Conservation (phyloP, 2,888 invertebrate genomes). For the Dryadula phaetusa region DNA sequence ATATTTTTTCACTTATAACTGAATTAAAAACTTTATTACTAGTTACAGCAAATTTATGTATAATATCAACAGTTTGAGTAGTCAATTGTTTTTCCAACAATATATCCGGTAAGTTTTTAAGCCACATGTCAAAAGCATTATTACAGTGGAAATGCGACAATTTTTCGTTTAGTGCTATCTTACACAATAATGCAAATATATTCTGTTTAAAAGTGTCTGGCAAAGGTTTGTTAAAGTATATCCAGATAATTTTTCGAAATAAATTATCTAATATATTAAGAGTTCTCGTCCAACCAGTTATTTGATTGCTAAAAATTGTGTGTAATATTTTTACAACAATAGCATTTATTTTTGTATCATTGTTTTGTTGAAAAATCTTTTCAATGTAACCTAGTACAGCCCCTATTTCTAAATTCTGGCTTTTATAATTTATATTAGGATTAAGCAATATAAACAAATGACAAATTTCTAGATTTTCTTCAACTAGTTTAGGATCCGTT, state of each 20-base stretch:
- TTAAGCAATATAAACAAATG: constrained; percentile 78
- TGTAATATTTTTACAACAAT: constrained; percentile 64
- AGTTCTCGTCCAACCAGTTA: constrained; percentile 70
- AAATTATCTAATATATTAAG: constrained; percentile 62
- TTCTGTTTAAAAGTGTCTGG: constrained; percentile 63
- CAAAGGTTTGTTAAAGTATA: constrained; percentile 64
- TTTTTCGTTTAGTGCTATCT: constrained; percentile 73
- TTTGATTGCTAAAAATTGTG: constrained; percentile 65
- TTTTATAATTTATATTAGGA: constrained; percentile 68
- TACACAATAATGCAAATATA: constrained; percentile 73
- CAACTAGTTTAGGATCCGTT: constrained; percentile 67
- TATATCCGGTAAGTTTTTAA: constrained; percentile 82
- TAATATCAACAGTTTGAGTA: constrained; percentile 79
- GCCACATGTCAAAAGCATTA: constrained; percentile 77
- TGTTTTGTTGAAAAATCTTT: constrained; percentile 68
- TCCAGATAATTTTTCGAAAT: constrained; percentile 68
- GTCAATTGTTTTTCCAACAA: constrained; percentile 79
- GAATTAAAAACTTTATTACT: constrained; percentile 79
- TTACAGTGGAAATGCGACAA: constrained; percentile 66
- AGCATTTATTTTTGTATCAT: constrained; percentile 57
- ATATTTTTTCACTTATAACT: constrained; percentile 71
- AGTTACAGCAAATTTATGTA: constrained; percentile 84
- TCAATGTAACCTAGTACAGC: constrained; percentile 80
- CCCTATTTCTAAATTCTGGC: constrained; percentile 63
- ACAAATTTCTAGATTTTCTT: constrained; percentile 71